These are phyloP conservation scores for Tenthredo livida DNA, from an alignment of 2,888 invertebrate genomes.

Conservation along the genomic window DNA sequence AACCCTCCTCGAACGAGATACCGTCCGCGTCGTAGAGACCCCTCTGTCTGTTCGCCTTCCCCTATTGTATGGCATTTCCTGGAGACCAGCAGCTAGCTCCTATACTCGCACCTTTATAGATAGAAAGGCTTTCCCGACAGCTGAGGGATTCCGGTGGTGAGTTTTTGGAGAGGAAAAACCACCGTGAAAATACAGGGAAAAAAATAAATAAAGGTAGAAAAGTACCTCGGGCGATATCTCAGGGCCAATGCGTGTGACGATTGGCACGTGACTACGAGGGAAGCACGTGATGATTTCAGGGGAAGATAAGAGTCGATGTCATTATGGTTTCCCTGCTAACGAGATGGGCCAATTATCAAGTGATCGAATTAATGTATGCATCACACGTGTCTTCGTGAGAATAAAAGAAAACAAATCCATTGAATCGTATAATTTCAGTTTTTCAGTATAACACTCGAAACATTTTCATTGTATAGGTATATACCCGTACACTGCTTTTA, in stretches of 20 bases:
- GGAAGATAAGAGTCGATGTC: conserved; percentile 4
- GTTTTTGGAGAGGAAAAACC: conserved; percentile 18
- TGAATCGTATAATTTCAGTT: not conserved
- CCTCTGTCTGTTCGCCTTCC: conserved; percentile 33
- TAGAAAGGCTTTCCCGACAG: conserved; percentile 36
- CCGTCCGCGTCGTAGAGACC: conserved; percentile 44
- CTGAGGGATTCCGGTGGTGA: conserved; percentile 4
- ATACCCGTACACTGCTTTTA: no score
- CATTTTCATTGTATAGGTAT: not conserved
- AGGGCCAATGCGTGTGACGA: conserved; percentile 12
- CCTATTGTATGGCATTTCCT: conserved; percentile 38
- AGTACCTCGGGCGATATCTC: not conserved
- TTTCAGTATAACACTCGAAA: not conserved
- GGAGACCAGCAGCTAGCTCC: conserved; percentile 8
- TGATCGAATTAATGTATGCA: not conserved
- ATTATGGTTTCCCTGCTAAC: conserved; percentile 1
- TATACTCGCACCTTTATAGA: conserved; percentile 25
- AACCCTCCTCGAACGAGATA: conserved; percentile 48
- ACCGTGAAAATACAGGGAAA: not conserved
- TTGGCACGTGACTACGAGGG: conserved; percentile 29
- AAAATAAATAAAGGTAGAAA: not conserved
- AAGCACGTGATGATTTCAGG: conserved; percentile 14
- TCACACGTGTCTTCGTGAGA: no score
- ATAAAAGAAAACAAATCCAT: not conserved
- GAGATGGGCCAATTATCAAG: not conserved